A percentile compares a stretch with the other conserved stretches of the same genome.
Conservation (phyloP, 2,113 vertebrate species). For the Leiothrix lutea region DNA sequence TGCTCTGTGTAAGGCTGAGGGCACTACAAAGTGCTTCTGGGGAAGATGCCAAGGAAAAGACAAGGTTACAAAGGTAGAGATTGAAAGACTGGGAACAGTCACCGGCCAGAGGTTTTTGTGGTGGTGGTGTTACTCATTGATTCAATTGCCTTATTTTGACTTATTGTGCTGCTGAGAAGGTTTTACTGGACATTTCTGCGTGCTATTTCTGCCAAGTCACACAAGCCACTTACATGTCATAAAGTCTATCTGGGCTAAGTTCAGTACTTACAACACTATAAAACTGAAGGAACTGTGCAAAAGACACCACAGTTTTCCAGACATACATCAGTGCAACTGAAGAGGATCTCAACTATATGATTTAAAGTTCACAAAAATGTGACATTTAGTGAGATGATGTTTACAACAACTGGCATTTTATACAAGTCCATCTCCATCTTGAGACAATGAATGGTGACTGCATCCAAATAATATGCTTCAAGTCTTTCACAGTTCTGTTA, state of each 20-base stretch:
- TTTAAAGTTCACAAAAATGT: constrained; percentile 20
- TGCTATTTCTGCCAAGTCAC: background rate
- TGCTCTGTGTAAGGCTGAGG: background rate
- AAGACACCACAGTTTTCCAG: constrained; percentile 23
- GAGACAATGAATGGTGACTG: background rate
- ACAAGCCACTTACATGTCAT: background rate
- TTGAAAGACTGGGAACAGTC: background rate
- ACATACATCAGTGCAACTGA: background rate
- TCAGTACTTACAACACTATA: background rate
- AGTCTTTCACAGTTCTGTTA: background rate
- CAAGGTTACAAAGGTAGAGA: background rate
- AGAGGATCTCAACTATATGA: background rate
- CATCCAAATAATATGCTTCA: background rate
- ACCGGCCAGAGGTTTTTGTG: background rate
- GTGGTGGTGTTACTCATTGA: background rate
- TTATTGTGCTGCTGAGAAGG: background rate
- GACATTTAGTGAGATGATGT: constrained; percentile 32
- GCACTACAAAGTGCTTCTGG: background rate
- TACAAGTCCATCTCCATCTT: background rate
- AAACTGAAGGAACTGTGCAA: background rate
- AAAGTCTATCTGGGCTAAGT: background rate
- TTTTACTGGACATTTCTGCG: background rate
- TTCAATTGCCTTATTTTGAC: background rate
- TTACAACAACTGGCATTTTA: constrained; percentile 28
- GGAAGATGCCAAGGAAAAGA: background rate